Evolutionary conservation across 2,888 invertebrate genomes (phyloP).

Genomic region (Hirtodrosophila cameraria): DNA sequence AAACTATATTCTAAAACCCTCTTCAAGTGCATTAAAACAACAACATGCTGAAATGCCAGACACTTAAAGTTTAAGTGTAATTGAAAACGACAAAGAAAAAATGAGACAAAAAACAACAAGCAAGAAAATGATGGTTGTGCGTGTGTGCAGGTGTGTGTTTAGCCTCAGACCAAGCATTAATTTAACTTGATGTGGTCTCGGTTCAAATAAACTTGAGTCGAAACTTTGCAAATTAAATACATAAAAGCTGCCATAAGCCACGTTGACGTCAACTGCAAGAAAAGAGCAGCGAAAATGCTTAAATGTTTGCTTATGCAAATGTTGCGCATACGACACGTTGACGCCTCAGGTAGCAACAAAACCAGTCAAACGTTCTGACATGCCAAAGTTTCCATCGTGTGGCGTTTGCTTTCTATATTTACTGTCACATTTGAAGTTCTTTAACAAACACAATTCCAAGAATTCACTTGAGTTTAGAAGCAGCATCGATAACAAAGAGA

Average conservation of each 20-base stretch:
- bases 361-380: conserved; percentile 31
- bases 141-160: conserved; percentile 6
- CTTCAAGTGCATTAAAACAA: no score
- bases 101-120: conserved; percentile 1
- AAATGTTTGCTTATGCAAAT: conserved; percentile 59
- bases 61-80: conserved; percentile 65
- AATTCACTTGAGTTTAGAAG: background rate
- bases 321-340: conserved; percentile 57
- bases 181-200: conserved; percentile 67
- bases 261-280: conserved; percentile 42
- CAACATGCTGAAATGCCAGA: conserved; percentile 37
- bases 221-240: conserved; percentile 50
- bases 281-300: conserved; percentile 44
- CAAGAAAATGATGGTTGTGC: conserved; percentile 19
- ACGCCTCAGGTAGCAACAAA: conserved; percentile 48
- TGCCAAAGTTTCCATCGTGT: conserved; percentile 18
- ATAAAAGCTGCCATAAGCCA: conserved; percentile 46
- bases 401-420: conserved; percentile 33
- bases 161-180: conserved; percentile 47
- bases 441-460: conserved; percentile 7
- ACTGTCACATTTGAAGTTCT: conserved; percentile 26
- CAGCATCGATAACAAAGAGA: background rate
- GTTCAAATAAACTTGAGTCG: conserved; percentile 53
- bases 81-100: conserved; percentile 59
- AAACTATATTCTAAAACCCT: no score